A percentile compares a stretch with the other conserved stretches of the same genome.
Conservation (phyloP, 1,140 invertebrate genomes). For the Solen grandis region DNA sequence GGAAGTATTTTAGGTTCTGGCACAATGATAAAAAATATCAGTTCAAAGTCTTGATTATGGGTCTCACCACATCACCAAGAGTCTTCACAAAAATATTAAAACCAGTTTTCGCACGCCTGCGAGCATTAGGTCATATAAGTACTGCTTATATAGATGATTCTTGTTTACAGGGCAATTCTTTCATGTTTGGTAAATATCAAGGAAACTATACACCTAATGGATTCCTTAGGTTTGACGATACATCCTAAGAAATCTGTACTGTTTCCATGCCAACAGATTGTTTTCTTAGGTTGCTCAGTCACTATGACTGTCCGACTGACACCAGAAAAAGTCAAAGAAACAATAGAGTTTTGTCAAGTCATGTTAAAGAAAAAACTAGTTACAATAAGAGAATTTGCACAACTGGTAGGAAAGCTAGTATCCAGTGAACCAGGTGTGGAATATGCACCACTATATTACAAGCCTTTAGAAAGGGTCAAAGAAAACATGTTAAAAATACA, state of each 20-base stretch:
- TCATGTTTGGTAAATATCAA: background rate
- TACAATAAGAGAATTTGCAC: slow-evolving; percentile 11
- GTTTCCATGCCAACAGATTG: background rate
- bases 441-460: slow-evolving; percentile 3
- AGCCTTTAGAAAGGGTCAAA: slow-evolving; percentile 1
- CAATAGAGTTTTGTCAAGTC: background rate
- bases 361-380: background rate
- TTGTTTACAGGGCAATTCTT: slow-evolving; percentile 16
- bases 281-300: slow-evolving; percentile 1
- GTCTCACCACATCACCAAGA: slow-evolving; percentile 9
- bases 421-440: slow-evolving; percentile 17
- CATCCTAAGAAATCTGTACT: background rate
- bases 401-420: slow-evolving; percentile 54
- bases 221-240: slow-evolving; percentile 2
- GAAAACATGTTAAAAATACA: slow-evolving; percentile 1
- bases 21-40: slow-evolving; percentile 18
- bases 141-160: slow-evolving; percentile 28
- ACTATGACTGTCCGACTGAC: slow-evolving; percentile 21
- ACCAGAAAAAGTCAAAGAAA: background rate
- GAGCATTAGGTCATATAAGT: slow-evolving; percentile 7
- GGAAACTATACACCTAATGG: slow-evolving; percentile 4
- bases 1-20: slow-evolving; percentile 21
- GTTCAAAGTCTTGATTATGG: slow-evolving; percentile 12
- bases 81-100: slow-evolving; percentile 28
- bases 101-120: slow-evolving; percentile 6